Percentiles rank a stretch among this genome's conserved stretches.
These are phyloP conservation scores for Mohoua ochrocephala DNA, from an alignment of 2,113 vertebrate genomes.

Conservation along the genomic window DNA sequence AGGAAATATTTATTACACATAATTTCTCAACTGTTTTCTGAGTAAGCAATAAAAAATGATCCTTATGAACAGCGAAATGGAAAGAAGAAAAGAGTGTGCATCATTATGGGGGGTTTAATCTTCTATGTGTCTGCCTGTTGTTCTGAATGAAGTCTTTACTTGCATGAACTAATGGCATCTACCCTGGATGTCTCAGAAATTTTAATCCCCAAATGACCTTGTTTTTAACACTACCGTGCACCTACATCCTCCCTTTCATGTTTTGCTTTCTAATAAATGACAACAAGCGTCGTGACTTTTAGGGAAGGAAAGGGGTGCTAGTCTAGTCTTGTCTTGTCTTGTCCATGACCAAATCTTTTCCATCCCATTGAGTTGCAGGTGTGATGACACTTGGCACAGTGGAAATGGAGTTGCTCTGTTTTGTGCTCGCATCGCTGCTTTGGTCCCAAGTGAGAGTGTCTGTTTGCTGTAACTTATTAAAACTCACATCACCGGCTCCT, in stretches of 20 bases:
- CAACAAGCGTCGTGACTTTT: neutral
- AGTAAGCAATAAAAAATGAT: constrained; percentile 45
- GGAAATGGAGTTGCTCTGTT: constrained; percentile 21
- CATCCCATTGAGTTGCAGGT: neutral
- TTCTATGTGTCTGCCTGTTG: neutral
- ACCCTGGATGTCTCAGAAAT: neutral
- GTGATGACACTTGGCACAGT: neutral
- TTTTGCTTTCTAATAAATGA: neutral
- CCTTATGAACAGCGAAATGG: constrained; percentile 3
- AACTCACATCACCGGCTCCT: neutral
- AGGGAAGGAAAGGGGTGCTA: neutral
- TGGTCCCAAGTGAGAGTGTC: neutral
- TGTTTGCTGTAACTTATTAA: constrained; percentile 26
- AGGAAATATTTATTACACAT: constrained; percentile 58
- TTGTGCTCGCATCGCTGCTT: neutral
- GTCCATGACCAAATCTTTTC: neutral
- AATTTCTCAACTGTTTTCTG: constrained; percentile 62
- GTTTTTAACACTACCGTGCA: neutral
- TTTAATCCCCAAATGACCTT: neutral
- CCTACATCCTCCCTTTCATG: neutral
- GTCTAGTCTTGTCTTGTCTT: neutral
- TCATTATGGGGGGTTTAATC: constrained; percentile 28
- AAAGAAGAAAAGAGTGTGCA: neutral
- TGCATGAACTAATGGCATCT: neutral
- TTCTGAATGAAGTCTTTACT: constrained; percentile 19